phyloP scores from a whole-genome alignment of 2,113 vertebrate species.

The Bothrops jararaca region DNA sequence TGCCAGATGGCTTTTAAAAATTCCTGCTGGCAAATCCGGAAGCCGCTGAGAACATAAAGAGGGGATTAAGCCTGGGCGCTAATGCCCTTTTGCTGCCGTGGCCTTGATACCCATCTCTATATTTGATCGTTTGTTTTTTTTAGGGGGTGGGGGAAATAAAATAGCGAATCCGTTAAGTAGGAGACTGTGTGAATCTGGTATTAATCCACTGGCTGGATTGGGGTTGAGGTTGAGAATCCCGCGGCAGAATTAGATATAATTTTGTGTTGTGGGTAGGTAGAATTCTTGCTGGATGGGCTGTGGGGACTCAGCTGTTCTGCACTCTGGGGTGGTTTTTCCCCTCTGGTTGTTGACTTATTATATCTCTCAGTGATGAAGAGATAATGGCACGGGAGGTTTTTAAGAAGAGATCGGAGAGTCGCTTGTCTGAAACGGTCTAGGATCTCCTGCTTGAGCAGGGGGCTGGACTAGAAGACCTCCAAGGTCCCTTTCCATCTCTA shows the following conservation, averaged over 20 bases:
- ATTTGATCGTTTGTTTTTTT: not conserved
- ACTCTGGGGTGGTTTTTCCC: not conserved
- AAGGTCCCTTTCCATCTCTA: too few relatives aligned
- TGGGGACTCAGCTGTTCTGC: not conserved
- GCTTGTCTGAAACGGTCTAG: too few relatives aligned
- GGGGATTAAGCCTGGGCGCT: not conserved
- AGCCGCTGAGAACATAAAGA: not conserved
- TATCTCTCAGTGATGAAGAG: not conserved
- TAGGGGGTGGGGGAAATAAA: not conserved
- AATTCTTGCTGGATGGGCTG: not conserved
- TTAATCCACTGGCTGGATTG: not conserved
- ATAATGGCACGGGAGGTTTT: not conserved
- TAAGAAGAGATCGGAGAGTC: too few relatives aligned
- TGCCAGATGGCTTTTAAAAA: not conserved
- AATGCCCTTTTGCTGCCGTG: fast-evolving
- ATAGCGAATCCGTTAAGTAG: not conserved
- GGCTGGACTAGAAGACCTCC: too few relatives aligned
- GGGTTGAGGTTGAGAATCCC: not conserved
- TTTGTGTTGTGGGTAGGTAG: not conserved
- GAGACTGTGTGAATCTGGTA: not conserved
- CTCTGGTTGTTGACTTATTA: not conserved
- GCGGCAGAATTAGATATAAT: too few relatives aligned
- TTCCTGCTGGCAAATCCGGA: not conserved
- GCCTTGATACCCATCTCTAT: not conserved
- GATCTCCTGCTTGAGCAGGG: too few relatives aligned